Evolutionary conservation across 2,888 invertebrate genomes (phyloP).

Genomic region (Chironomus riparius): DNA sequence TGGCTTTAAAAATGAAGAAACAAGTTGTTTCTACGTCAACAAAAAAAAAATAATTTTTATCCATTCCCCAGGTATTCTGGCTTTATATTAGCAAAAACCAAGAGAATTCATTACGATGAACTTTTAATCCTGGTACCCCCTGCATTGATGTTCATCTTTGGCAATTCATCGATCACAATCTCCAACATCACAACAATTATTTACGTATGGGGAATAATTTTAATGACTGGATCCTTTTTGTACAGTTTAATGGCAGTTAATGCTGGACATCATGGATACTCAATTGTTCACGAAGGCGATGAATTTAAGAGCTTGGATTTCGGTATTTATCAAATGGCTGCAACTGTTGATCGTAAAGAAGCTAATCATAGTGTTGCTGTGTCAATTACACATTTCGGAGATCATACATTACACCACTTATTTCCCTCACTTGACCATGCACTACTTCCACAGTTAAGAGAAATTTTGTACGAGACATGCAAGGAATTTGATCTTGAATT

Average conservation of each 20-base stretch:
- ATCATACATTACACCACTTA: conserved; percentile 69
- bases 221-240: conserved; percentile 48
- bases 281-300: conserved; percentile 72
- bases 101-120: no score
- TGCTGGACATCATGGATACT: conserved; percentile 72
- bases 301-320: conserved; percentile 58
- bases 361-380: conserved; percentile 58
- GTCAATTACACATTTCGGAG: conserved; percentile 63
- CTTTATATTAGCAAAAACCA: no score
- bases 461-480: conserved; percentile 43
- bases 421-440: conserved; percentile 74
- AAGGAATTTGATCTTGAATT: conserved; percentile 38
- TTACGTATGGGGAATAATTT: conserved; percentile 47
- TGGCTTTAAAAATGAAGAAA: no score
- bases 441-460: conserved; percentile 55
- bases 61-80: no score
- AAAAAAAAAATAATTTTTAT: no score
- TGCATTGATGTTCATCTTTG: no score
- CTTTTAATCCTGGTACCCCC: no score
- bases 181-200: conserved; percentile 30
- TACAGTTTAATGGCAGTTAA: conserved; percentile 58
- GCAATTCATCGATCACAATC: no score
- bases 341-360: conserved; percentile 61
- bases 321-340: conserved; percentile 68
- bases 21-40: no score